phyloP scores from a whole-genome alignment of 2,888 invertebrate genomes.

The Falcaria lacertinaria region DNA sequence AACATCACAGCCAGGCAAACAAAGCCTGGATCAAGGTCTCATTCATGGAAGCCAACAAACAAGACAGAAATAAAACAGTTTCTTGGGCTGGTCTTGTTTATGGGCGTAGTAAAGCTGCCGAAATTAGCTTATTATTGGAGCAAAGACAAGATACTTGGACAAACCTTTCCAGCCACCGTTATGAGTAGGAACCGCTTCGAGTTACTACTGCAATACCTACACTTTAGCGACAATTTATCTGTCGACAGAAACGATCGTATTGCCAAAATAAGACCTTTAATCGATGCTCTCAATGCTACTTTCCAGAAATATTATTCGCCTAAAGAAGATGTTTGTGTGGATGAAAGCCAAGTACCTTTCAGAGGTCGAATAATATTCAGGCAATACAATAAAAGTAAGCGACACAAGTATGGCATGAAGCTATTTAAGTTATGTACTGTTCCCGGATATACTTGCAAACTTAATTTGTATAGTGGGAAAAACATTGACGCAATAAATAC shows the following conservation, averaged over 20 bases:
- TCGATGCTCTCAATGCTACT: conserved; percentile 22
- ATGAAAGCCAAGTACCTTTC: conserved; percentile 19
- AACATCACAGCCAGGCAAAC: conserved; percentile 22
- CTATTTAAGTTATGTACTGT: conserved; percentile 26
- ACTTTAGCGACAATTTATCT: conserved; percentile 26
- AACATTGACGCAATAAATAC: conserved; percentile 21
- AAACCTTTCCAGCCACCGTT: conserved; percentile 24
- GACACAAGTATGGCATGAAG: conserved; percentile 24
- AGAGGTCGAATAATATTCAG: conserved; percentile 17
- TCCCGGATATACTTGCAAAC: conserved; percentile 26
- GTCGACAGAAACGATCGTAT: conserved; percentile 23
- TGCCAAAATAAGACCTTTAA: conserved; percentile 24
- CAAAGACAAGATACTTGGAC: conserved; percentile 26
- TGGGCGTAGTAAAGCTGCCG: conserved; percentile 28
- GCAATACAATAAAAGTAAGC: conserved; percentile 17
- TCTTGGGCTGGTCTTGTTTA: conserved; percentile 27
- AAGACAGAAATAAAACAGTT: conserved; percentile 26
- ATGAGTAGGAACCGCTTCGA: conserved; percentile 31
- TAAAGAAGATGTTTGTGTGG: conserved; percentile 12
- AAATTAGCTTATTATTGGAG: conserved; percentile 27
- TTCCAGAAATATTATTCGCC: conserved; percentile 27
- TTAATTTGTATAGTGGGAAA: conserved; percentile 29
- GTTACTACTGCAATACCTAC: conserved; percentile 24
- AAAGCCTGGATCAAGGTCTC: conserved; percentile 17
- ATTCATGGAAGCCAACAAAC: conserved; percentile 27